phyloP scores from a whole-genome alignment of 2,888 invertebrate genomes.

The Chrysolina americana region DNA sequence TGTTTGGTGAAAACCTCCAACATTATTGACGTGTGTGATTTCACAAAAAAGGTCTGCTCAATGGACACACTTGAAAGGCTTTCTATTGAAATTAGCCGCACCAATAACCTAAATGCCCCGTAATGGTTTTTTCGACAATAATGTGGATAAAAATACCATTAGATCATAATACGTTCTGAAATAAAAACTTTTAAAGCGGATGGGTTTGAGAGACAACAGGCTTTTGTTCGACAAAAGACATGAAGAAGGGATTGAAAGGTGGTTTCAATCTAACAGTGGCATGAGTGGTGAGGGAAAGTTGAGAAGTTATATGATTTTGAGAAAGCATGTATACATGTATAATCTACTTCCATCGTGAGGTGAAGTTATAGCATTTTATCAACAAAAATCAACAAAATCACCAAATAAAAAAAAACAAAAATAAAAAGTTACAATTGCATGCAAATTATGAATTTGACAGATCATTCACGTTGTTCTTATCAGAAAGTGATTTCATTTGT shows the following conservation, averaged over 20 bases:
- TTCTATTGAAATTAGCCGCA: slow-evolving; percentile 57
- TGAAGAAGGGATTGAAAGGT: slow-evolving; percentile 19
- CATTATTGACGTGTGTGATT: slow-evolving; percentile 51
- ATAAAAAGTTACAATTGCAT: too few relatives aligned
- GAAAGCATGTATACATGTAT: too few relatives aligned
- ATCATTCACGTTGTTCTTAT: too few relatives aligned
- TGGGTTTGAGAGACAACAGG: slow-evolving; percentile 17
- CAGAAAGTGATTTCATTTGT: too few relatives aligned
- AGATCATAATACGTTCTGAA: slow-evolving; percentile 30
- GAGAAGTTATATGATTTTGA: background rate
- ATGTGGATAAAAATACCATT: slow-evolving; percentile 41
- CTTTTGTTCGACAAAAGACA: slow-evolving; percentile 1
- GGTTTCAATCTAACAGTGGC: background rate
- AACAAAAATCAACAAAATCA: too few relatives aligned
- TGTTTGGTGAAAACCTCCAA: slow-evolving; percentile 52
- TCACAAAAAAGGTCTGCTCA: slow-evolving; percentile 46
- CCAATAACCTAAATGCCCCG: slow-evolving; percentile 56
- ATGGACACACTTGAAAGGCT: slow-evolving; percentile 56
- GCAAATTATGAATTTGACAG: too few relatives aligned
- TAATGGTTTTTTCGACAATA: slow-evolving; percentile 51
- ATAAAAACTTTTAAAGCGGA: slow-evolving; percentile 11
- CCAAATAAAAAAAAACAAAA: too few relatives aligned
- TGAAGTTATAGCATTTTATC: too few relatives aligned
- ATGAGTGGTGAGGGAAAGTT: slow-evolving; percentile 1
- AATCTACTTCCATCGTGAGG: too few relatives aligned